These are phyloP conservation scores for Psittacula echo DNA, from an alignment of 2,797 vertebrate species.

Conservation along the genomic window DNA sequence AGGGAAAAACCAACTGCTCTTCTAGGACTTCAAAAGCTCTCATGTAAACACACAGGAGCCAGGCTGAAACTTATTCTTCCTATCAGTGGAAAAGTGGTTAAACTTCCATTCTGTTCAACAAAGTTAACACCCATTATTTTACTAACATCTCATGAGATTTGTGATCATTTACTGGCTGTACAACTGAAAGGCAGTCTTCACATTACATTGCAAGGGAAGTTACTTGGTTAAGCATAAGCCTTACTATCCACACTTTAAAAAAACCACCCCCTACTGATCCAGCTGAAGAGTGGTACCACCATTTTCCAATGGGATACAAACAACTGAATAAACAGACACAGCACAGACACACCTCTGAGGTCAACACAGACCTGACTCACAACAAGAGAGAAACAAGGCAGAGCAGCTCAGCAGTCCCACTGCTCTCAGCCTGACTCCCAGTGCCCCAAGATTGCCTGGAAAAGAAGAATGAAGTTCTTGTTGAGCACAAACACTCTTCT, in stretches of 20 bases:
- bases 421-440: background rate
- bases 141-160: background rate
- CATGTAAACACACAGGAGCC: background rate
- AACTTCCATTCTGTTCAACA: background rate
- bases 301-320: background rate
- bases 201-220: background rate
- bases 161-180: background rate
- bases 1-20: background rate
- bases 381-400: background rate
- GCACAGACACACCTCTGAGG: fast-evolving
- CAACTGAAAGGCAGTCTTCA: background rate
- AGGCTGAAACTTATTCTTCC: background rate
- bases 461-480: background rate
- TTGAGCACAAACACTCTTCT: background rate
- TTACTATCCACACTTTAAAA: background rate
- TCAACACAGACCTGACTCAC: background rate
- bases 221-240: background rate
- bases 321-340: background rate
- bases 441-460: background rate
- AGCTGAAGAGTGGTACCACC: background rate
- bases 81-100: background rate
- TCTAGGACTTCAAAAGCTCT: slow-evolving; percentile 7
- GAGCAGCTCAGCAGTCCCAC: background rate
- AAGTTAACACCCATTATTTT: background rate
- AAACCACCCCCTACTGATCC: background rate